Conservation (phyloP, 2,888 invertebrate genomes). For the Smittia sp. region DNA sequence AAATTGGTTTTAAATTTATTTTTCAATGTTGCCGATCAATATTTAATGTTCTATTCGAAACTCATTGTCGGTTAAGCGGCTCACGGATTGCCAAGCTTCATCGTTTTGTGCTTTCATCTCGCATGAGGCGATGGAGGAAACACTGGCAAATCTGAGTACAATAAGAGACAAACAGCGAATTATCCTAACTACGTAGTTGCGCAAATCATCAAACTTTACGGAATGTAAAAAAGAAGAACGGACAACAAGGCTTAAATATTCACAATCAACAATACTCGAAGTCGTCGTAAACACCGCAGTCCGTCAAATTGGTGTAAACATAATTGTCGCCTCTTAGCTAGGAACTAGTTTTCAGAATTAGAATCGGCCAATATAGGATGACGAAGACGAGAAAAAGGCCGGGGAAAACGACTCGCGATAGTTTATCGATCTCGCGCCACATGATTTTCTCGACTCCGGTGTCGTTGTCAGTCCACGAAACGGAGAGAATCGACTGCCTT, state of each 20-base stretch:
- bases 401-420: constrained; percentile 74
- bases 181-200: too few relatives aligned
- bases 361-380: constrained; percentile 74
- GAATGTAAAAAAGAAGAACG: background rate
- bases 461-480: constrained; percentile 65
- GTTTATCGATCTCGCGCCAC: constrained; percentile 75
- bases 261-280: background rate
- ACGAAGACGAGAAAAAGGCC: constrained; percentile 74
- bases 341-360: constrained; percentile 61
- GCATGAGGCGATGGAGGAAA: too few relatives aligned
- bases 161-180: too few relatives aligned
- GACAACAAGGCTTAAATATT: background rate
- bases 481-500: constrained; percentile 55
- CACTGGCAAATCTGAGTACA: too few relatives aligned
- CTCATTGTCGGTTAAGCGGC: too few relatives aligned
- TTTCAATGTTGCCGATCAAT: too few relatives aligned
- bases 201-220: background rate
- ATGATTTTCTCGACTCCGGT: constrained; percentile 70
- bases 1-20: too few relatives aligned
- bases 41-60: too few relatives aligned
- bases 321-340: constrained; percentile 28
- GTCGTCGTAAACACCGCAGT: background rate
- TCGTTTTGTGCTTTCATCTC: too few relatives aligned
- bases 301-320: background rate
- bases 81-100: too few relatives aligned